A percentile compares a stretch with the other conserved stretches of the same genome.
phyloP scores from a whole-genome alignment of 2,888 invertebrate genomes.

The Drosophila infuscata region DNA sequence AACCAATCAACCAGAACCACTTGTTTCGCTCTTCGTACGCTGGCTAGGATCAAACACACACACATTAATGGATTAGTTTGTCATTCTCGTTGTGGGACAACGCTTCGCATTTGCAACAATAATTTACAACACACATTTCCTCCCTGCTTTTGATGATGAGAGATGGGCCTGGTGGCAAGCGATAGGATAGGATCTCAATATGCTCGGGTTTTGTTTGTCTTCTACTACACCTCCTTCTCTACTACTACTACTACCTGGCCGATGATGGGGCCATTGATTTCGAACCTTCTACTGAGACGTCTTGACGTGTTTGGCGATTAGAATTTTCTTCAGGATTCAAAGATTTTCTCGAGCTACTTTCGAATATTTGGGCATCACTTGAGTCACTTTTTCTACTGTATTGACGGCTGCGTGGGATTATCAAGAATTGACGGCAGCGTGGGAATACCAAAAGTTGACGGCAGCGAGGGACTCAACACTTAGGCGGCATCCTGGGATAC shows the following conservation, averaged over 20 bases:
- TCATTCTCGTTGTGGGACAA: conserved; percentile 29
- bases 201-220: conserved; percentile 34
- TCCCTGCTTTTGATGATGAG: conserved; percentile 39
- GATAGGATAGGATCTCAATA: conserved; percentile 39
- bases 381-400: conserved; percentile 4
- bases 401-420: conserved; percentile 62
- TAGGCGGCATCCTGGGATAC: not conserved
- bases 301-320: conserved; percentile 29
- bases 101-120: conserved; percentile 33
- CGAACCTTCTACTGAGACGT: conserved; percentile 35
- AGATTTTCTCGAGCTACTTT: conserved; percentile 19
- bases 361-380: conserved; percentile 18
- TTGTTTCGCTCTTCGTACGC: conserved; percentile 44
- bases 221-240: conserved; percentile 24
- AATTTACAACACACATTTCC: conserved; percentile 37
- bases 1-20: conserved; percentile 27
- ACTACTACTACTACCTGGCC: conserved; percentile 5
- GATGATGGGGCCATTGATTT: conserved; percentile 29
- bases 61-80: conserved; percentile 37
- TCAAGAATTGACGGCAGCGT: conserved; percentile 46
- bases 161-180: conserved; percentile 38
- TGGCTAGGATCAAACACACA: conserved; percentile 34
- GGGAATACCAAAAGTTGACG: conserved; percentile 21
- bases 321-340: conserved; percentile 38
- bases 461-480: not conserved